These are phyloP conservation scores for Larimichthys crocea DNA, from an alignment of 2,113 vertebrate species.

Conservation along the genomic window DNA sequence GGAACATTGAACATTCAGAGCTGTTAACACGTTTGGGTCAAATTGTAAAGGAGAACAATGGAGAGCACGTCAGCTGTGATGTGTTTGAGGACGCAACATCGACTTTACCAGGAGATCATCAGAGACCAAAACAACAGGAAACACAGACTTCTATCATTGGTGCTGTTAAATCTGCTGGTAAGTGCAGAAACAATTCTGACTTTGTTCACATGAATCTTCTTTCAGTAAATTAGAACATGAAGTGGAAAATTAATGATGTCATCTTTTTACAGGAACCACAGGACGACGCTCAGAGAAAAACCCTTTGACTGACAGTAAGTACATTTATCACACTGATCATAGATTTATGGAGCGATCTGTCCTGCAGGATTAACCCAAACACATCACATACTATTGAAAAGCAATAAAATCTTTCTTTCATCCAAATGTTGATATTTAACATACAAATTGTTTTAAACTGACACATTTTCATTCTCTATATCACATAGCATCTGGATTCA, in stretches of 20 bases:
- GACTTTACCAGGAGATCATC: neutral
- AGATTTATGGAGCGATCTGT: no score
- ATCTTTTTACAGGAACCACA: neutral
- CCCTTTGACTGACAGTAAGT: neutral
- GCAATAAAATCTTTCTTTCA: no score
- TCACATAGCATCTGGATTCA: conserved; percentile 7
- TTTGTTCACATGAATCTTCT: neutral
- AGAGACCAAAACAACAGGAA: neutral
- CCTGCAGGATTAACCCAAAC: no score
- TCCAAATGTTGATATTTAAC: no score
- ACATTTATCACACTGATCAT: neutral
- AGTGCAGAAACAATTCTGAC: neutral
- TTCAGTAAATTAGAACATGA: neutral
- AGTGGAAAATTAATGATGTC: neutral
- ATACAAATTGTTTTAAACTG: no score
- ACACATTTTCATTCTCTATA: no score
- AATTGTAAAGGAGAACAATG: neutral
- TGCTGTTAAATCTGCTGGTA: neutral
- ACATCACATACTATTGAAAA: no score
- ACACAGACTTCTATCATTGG: neutral
- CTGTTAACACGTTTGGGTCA: neutral
- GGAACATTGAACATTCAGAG: neutral
- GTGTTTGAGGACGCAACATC: neutral
- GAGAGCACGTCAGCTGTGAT: neutral
- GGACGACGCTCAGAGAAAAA: no score